Evolutionary conservation across 2,113 vertebrate genomes (phyloP), one percentile per base, ranked within the genome.

Genomic region (Pelmatolapia mariae): DNA sequence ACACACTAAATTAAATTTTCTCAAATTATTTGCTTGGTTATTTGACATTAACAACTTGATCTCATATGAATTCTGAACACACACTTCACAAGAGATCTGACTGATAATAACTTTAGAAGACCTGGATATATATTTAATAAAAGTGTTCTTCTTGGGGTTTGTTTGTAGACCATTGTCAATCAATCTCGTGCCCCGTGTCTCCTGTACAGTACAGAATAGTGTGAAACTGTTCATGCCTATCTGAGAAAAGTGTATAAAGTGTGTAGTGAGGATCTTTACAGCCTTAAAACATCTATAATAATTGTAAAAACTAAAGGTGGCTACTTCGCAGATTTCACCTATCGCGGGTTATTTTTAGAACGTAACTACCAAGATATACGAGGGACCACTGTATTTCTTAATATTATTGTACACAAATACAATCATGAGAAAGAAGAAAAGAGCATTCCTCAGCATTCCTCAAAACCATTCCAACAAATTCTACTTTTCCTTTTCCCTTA

Each of bases 171-270:
- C 59, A 19, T 63, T 63, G 16, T 63, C 59, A 19, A 19, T 63
- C 59, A 33, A 7, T 1, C 29, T 63, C 0, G 0, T 63, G 59
- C 29, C 0, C 59, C 7, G 29, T 63, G 29, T 63, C 29, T 19
- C 16, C 4, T 63, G 59, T 63, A 9, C 16, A 7, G 16, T 63
- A 33, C 59, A 61, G 29, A 61, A 61, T 2, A 0, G 57, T 31
- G 57, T 61, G 15, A 61, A 18, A 61, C 10, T 61, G 57, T 61
- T 31, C 57, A 31, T 61, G 0, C 26, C 15, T 31, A 8, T 61
- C 26, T 61, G 57, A 61, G 57, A 61, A 61, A 61, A 61, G 15
- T 29, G 56, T 59, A 59, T 59, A 29, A 31, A 59, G 26, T 59
- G 15, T 59, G 26, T 10, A 31, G 57, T 59, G 26, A 31, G 56